These are phyloP conservation scores for Parthenolecanium corni DNA, from an alignment of 2,888 invertebrate species.

Conservation along the genomic window DNA sequence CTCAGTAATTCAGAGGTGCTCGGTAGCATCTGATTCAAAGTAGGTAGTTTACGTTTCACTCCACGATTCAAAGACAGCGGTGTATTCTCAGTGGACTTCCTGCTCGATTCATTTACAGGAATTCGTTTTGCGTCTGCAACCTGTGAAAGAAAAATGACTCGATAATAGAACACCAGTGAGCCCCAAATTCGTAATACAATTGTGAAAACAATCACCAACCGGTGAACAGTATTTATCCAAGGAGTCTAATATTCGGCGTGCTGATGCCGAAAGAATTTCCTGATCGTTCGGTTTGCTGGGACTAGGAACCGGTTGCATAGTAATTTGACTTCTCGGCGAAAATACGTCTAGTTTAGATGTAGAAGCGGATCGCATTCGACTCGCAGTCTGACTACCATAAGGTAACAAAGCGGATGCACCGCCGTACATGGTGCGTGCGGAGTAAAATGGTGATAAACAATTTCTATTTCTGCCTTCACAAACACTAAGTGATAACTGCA, in stretches of 20 bases:
- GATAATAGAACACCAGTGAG: background rate
- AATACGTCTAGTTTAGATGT: conserved; percentile 17
- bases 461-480: conserved; percentile 11
- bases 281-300: conserved; percentile 17
- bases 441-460: conserved; percentile 51
- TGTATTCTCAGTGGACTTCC: conserved; percentile 1
- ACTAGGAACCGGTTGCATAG: conserved; percentile 26
- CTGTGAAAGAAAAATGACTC: conserved; percentile 28
- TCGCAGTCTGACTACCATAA: conserved; percentile 12
- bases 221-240: conserved; percentile 74
- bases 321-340: conserved; percentile 17
- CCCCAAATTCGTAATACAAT: no score
- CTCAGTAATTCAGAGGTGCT: conserved; percentile 51
- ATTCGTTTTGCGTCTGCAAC: conserved; percentile 34
- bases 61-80: conserved; percentile 21
- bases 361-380: conserved; percentile 7
- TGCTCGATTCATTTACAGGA: conserved; percentile 29
- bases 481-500: conserved; percentile 14
- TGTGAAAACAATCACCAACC: conserved; percentile 38
- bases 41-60: conserved; percentile 30
- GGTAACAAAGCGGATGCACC: conserved; percentile 45
- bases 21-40: conserved; percentile 41
- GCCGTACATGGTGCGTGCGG: conserved; percentile 61
- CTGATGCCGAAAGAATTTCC: conserved; percentile 49
- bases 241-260: conserved; percentile 64